phyloP scores from a whole-genome alignment of 1,140 invertebrate genomes.

The Pollicipes pollicipes region DNA sequence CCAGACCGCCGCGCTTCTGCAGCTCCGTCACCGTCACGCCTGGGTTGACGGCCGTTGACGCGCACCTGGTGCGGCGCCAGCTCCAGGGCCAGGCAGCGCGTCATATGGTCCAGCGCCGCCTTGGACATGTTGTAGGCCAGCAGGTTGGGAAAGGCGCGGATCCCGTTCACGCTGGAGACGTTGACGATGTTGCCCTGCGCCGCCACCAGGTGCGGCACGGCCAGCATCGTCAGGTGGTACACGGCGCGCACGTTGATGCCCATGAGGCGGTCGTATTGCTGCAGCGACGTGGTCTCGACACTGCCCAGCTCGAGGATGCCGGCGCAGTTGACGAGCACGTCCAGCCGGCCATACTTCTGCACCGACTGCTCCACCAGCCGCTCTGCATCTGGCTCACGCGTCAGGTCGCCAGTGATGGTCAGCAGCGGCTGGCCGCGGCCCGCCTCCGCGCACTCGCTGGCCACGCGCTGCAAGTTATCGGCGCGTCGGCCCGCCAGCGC shows the following conservation, averaged over 20 bases:
- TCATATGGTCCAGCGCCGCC: slow-evolving; percentile 46
- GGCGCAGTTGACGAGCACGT: slow-evolving; percentile 70
- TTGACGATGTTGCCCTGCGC: slow-evolving; percentile 37
- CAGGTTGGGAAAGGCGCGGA: slow-evolving; percentile 30
- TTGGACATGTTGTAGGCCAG: slow-evolving; percentile 44
- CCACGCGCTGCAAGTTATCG: slow-evolving; percentile 12
- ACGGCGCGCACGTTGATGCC: slow-evolving; percentile 56
- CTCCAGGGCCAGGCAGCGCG: slow-evolving; percentile 38
- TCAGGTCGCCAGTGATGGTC: slow-evolving; percentile 19
- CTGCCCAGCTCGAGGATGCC: slow-evolving; percentile 60
- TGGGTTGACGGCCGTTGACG: slow-evolving; percentile 27
- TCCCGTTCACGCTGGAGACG: slow-evolving; percentile 39
- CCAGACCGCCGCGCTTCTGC: slow-evolving; percentile 36
- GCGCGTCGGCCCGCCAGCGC: slow-evolving; percentile 8
- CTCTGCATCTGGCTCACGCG: slow-evolving; percentile 18
- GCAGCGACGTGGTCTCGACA: slow-evolving; percentile 61
- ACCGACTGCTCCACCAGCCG: slow-evolving; percentile 22
- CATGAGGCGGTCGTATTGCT: slow-evolving; percentile 57
- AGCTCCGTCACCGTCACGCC: slow-evolving; percentile 42
- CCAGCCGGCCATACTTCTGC: slow-evolving; percentile 45
- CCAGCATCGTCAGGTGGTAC: slow-evolving; percentile 35
- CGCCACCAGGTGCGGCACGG: slow-evolving; percentile 33
- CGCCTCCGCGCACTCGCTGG: slow-evolving; percentile 1
- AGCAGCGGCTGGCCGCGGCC: slow-evolving; percentile 13
- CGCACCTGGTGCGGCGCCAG: slow-evolving; percentile 22